phyloP scores from a whole-genome alignment of 2,113 vertebrate genomes.

The Paralichthys olivaceus region DNA sequence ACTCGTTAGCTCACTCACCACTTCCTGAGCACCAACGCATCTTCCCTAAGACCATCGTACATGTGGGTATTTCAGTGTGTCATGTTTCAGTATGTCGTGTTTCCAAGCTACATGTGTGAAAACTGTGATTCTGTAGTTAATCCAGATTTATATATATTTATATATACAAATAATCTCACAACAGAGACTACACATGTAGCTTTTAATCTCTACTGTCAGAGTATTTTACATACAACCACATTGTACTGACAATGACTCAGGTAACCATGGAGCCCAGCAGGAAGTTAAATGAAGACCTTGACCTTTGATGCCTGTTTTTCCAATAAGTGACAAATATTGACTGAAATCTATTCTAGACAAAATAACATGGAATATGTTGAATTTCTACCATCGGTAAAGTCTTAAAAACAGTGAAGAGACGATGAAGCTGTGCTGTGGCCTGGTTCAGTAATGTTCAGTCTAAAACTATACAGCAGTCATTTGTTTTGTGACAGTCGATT shows the following conservation, averaged over 20 bases:
- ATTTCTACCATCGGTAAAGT: no score
- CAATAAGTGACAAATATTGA: background rate
- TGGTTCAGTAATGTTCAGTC: no score
- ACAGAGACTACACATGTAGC: no score
- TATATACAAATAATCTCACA: background rate
- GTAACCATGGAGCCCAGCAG: background rate
- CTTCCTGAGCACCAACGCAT: conserved; percentile 56
- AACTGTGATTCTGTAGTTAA: background rate
- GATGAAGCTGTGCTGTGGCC: no score
- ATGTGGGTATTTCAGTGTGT: no score
- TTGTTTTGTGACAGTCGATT: background rate
- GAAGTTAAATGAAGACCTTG: background rate
- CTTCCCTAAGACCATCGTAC: background rate
- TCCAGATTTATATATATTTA: background rate
- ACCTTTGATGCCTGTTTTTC: background rate
- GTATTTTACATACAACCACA: no score
- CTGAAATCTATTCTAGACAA: background rate
- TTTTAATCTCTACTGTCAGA: background rate
- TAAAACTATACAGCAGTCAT: background rate
- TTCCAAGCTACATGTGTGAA: background rate
- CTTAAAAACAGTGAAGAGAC: no score
- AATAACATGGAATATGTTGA: no score
- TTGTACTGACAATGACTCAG: background rate
- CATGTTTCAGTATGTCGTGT: no score
- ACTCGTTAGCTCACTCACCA: conserved; percentile 18